Evolutionary conservation across 2,888 invertebrate genomes (phyloP).

Genomic region (Cosmorhoe ocellata): DNA sequence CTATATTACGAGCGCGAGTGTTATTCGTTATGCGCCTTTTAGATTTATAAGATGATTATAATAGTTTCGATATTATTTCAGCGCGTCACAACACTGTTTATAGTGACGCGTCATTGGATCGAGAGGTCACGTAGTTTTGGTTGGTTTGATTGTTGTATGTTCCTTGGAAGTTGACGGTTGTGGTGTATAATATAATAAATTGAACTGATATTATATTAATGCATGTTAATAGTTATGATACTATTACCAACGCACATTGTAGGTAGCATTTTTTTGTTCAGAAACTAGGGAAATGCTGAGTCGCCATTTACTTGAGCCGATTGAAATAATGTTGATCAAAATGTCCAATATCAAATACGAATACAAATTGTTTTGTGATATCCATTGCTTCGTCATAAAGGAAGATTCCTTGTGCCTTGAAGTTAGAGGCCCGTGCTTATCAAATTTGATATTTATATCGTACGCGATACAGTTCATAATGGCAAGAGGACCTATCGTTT

Average conservation of each 20-base stretch:
- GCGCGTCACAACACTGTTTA: slow-evolving; percentile 49
- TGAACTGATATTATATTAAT: slow-evolving; percentile 28
- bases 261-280: slow-evolving; percentile 41
- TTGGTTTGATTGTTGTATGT: slow-evolving; percentile 20
- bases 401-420: slow-evolving; percentile 27
- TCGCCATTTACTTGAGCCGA: background rate
- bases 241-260: slow-evolving; percentile 48
- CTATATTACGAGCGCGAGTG: slow-evolving; percentile 69
- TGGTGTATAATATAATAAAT: slow-evolving; percentile 27
- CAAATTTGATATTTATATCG: slow-evolving; percentile 13
- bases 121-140: slow-evolving; percentile 5
- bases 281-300: background rate
- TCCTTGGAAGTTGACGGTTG: slow-evolving; percentile 26
- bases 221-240: slow-evolving; percentile 17
- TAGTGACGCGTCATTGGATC: slow-evolving; percentile 30
- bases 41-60: slow-evolving; percentile 34
- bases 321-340: slow-evolving; percentile 7
- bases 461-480: slow-evolving; percentile 7
- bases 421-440: slow-evolving; percentile 13
- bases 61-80: slow-evolving; percentile 51
- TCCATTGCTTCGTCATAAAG: slow-evolving; percentile 19
- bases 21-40: slow-evolving; percentile 77
- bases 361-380: background rate
- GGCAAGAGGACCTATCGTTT: slow-evolving; percentile 4
- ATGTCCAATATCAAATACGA: slow-evolving; percentile 2